Conservation (phyloP, 2,888 invertebrate species). For the Cylindroiulus punctatus region DNA sequence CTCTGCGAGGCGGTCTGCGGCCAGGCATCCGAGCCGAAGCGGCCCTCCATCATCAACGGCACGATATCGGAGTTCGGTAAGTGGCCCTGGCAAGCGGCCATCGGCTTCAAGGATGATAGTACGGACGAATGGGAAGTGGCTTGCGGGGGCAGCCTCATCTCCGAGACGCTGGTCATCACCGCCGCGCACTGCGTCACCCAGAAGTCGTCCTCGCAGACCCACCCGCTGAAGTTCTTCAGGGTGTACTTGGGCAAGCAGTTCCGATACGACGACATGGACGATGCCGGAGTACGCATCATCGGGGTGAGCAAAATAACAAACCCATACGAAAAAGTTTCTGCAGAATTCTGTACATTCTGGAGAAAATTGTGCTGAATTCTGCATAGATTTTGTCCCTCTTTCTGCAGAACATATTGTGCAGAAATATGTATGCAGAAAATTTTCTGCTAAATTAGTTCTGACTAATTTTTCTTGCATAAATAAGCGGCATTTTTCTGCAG, state of each 20-base stretch:
- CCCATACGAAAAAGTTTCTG: too few relatives aligned
- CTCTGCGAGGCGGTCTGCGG: conserved; percentile 60
- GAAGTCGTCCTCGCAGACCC: not conserved
- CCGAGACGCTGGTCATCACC: conserved; percentile 59
- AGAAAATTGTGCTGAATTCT: too few relatives aligned
- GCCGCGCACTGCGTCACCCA: conserved; percentile 60
- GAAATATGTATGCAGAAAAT: too few relatives aligned
- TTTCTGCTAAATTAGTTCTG: too few relatives aligned
- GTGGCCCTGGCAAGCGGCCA: conserved; percentile 61
- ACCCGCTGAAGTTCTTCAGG: conserved; percentile 56
- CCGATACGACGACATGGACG: conserved; percentile 59
- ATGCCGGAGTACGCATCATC: conserved; percentile 58
- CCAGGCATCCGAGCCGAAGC: conserved; percentile 58
- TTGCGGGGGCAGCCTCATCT: conserved; percentile 59
- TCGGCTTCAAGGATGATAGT: conserved; percentile 57
- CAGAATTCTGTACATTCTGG: too few relatives aligned
- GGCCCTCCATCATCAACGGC: conserved; percentile 60
- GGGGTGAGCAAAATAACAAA: not conserved
- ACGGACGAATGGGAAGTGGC: conserved; percentile 57
- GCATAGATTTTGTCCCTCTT: too few relatives aligned
- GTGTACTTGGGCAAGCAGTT: conserved; percentile 60
- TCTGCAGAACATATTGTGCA: too few relatives aligned
- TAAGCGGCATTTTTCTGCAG: too few relatives aligned
- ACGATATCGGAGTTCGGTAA: conserved; percentile 59
- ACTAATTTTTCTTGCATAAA: too few relatives aligned